Evolutionary conservation across 1,140 invertebrate species (phyloP).

Genomic region (Radopholus similis): DNA sequence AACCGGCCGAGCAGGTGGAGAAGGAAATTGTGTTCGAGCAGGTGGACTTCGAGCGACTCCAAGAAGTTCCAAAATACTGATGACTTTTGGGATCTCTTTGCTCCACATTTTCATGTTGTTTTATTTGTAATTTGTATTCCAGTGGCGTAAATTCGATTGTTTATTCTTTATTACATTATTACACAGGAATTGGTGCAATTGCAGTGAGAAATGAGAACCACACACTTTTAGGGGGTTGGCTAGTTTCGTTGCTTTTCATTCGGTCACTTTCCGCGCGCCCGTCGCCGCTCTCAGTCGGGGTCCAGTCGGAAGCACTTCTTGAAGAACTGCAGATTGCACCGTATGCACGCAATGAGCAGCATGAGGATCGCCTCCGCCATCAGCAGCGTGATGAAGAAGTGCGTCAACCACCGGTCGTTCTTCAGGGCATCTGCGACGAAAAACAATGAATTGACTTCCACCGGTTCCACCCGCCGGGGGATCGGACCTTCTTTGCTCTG

Average conservation of each 20-base stretch:
- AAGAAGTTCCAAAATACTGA: slow-evolving; percentile 52
- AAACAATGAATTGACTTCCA: not conserved
- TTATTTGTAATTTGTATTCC: slow-evolving; percentile 4
- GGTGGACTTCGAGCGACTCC: slow-evolving; percentile 55
- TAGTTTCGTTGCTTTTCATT: not conserved
- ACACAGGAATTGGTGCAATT: too few species aligned
- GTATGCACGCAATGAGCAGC: slow-evolving; percentile 11
- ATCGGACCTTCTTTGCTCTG: slow-evolving; percentile 1
- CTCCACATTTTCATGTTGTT: not conserved
- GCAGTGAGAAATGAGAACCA: not conserved
- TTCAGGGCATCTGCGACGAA: not conserved
- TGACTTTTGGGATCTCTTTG: not conserved
- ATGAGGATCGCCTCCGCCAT: slow-evolving; percentile 10
- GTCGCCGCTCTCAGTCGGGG: not conserved
- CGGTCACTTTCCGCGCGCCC: not conserved
- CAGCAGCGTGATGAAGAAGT: slow-evolving; percentile 21
- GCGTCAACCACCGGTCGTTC: slow-evolving; percentile 13
- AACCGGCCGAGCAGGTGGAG: slow-evolving; percentile 35
- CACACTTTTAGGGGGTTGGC: not conserved
- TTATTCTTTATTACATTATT: not conserved
- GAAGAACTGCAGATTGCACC: slow-evolving; percentile 18
- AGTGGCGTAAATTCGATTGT: too few species aligned
- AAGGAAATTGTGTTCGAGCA: slow-evolving; percentile 52
- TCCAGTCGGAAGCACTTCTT: slow-evolving; percentile 11
- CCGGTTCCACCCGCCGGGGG: not conserved